phyloP scores from a whole-genome alignment of 2,113 vertebrate species.

The Blennius ocellaris region DNA sequence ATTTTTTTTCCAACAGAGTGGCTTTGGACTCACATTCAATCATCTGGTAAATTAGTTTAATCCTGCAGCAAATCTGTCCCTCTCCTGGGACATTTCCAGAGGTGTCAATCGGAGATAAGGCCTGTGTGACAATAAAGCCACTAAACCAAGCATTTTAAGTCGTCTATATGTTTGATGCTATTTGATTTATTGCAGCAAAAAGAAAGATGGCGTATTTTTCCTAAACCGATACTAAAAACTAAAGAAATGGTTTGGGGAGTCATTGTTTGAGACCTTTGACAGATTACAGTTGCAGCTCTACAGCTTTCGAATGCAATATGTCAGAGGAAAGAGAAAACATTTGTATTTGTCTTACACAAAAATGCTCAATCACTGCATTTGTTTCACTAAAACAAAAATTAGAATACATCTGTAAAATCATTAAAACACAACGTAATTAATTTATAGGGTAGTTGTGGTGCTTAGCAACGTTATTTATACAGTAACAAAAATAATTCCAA shows the following conservation, averaged over 20 bases:
- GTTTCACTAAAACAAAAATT: too few species aligned
- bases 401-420: conserved; percentile 6
- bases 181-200: conserved; percentile 64
- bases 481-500: not conserved
- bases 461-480: not conserved
- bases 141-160: conserved; percentile 64
- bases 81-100: conserved; percentile 82
- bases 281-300: not conserved
- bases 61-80: conserved; percentile 79
- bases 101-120: conserved; percentile 83
- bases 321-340: not conserved
- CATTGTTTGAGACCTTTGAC: not conserved
- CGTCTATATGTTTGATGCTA: conserved; percentile 59
- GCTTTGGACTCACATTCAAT: conserved; percentile 81
- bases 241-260: conserved; percentile 22
- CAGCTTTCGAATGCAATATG: not conserved
- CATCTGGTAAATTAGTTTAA: conserved; percentile 82
- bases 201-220: conserved; percentile 36
- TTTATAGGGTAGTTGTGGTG: not conserved
- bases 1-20: conserved; percentile 80
- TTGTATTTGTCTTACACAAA: too few species aligned
- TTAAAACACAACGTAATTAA: not conserved
- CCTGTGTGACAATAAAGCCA: conserved; percentile 76
- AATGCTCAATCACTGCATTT: too few species aligned
- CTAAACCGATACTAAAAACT: conserved; percentile 28